Evolutionary conservation across 2,888 invertebrate species (phyloP).

Genomic region (Leucania comma): DNA sequence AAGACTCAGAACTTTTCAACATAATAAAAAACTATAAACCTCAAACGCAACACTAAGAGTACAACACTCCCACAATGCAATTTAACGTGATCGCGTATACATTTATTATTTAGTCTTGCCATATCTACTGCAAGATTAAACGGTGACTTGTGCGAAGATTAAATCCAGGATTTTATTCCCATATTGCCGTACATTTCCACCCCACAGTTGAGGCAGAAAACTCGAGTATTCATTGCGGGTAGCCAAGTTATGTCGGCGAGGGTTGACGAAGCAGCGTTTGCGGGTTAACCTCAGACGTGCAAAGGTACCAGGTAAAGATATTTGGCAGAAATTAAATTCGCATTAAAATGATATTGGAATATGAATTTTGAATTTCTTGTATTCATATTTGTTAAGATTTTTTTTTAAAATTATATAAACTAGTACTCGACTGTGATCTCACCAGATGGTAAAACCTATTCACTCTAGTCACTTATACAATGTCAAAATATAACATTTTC

Average conservation of each 20-base stretch:
- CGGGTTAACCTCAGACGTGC: conserved; percentile 60
- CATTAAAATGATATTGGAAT: conserved; percentile 25
- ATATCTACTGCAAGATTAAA: conserved; percentile 89
- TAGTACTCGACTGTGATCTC: no score
- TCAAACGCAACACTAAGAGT: conserved; percentile 58
- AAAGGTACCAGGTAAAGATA: conserved; percentile 33
- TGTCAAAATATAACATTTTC: no score
- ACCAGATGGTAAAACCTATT: no score
- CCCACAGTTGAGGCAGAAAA: conserved; percentile 85
- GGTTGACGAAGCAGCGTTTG: conserved; percentile 74
- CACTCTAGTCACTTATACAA: no score
- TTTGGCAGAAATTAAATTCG: conserved; percentile 46
- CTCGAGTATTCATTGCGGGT: conserved; percentile 89
- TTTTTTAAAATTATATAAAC: no score
- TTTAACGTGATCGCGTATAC: conserved; percentile 84
- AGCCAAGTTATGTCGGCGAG: conserved; percentile 79
- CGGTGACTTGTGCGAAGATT: conserved; percentile 87
- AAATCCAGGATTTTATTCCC: conserved; percentile 89
- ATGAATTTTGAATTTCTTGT: conserved; percentile 6
- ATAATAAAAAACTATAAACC: conserved; percentile 38
- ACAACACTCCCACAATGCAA: conserved; percentile 78
- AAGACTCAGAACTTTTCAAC: conserved; percentile 23
- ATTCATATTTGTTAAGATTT: no score
- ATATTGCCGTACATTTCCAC: conserved; percentile 87
- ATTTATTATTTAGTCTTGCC: conserved; percentile 88